Conservation (phyloP, 2,797 vertebrate genomes). For the Selene dorsalis region DNA sequence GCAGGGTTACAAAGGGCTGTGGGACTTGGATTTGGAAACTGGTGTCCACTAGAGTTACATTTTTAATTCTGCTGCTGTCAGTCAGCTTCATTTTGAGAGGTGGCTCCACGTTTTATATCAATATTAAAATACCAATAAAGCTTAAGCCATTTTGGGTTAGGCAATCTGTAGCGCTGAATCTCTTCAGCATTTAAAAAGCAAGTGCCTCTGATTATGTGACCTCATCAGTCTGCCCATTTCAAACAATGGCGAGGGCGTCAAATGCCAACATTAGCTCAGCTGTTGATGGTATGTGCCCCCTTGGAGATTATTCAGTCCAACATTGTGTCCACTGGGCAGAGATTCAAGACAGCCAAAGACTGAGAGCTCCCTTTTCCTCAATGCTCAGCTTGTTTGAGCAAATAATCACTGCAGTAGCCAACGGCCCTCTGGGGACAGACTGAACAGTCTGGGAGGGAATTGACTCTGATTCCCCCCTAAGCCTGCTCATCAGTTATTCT, state of each 20-base stretch:
- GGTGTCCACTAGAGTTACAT: not conserved
- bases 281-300: slow-evolving; percentile 47
- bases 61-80: not conserved
- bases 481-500: slow-evolving; percentile 72
- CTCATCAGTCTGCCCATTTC: slow-evolving; percentile 30
- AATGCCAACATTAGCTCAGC: slow-evolving; percentile 60
- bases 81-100: not conserved
- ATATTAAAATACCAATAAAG: not conserved
- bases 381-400: slow-evolving; percentile 63
- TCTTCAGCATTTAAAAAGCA: not conserved
- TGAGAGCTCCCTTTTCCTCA: slow-evolving; percentile 66
- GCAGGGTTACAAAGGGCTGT: not conserved
- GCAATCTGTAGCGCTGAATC: not conserved
- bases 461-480: slow-evolving; percentile 66
- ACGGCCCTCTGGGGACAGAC: slow-evolving; percentile 52
- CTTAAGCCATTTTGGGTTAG: slow-evolving; percentile 6
- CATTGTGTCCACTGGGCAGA: slow-evolving; percentile 51
- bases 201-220: slow-evolving; percentile 8
- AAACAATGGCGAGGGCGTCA: slow-evolving; percentile 30
- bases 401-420: slow-evolving; percentile 68
- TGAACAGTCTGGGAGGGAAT: slow-evolving; percentile 64
- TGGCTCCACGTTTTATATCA: not conserved
- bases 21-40: slow-evolving; percentile 19
- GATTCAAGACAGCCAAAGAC: slow-evolving; percentile 53
- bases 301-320: slow-evolving; percentile 52